A percentile compares a stretch with the other conserved stretches of the same genome.
These are phyloP conservation scores for Hydrozoanthus gracilis DNA, from an alignment of 92 coral and sea anemone species.

Conservation along the genomic window DNA sequence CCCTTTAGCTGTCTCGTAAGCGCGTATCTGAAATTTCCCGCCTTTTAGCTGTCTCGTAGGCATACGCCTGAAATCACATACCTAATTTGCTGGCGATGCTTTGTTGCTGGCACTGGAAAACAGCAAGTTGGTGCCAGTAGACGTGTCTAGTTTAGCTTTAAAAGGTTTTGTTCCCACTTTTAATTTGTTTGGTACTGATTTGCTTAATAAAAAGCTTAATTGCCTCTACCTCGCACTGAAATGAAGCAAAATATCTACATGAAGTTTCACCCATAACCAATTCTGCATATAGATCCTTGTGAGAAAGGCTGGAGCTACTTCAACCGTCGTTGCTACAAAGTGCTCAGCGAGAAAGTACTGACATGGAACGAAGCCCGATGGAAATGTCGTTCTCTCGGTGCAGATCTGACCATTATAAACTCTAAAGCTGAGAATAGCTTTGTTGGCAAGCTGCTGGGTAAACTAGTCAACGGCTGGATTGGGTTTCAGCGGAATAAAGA, in stretches of 20 bases:
- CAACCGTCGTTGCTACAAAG: neutral
- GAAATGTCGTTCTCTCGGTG: neutral
- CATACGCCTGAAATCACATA: too few relatives aligned
- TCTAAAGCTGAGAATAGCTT: constrained; percentile 12
- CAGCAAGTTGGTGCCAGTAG: too few relatives aligned
- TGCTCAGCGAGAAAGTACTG: neutral
- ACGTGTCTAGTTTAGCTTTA: too few relatives aligned
- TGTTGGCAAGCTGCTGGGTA: neutral
- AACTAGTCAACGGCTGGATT: neutral
- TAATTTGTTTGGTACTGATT: too few relatives aligned
- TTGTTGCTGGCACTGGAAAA: too few relatives aligned
- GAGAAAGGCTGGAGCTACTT: constrained; percentile 13
- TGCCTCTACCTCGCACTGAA: neutral
- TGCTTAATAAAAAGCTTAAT: too few relatives aligned
- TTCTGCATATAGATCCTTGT: constrained; percentile 12
- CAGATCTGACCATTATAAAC: constrained; percentile 1
- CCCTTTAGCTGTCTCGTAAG: too few relatives aligned
- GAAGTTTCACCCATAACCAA: neutral
- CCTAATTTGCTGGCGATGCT: too few relatives aligned
- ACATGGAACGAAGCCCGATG: neutral
- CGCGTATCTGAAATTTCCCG: too few relatives aligned
- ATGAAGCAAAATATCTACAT: neutral
- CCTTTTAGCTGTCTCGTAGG: too few relatives aligned
- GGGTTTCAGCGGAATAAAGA: neutral
- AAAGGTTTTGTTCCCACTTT: too few relatives aligned